Evolutionary conservation across 1,140 invertebrate genomes (phyloP), one percentile per base, ranked within the genome.

Genomic region (Diabrotica undecimpunctata): DNA sequence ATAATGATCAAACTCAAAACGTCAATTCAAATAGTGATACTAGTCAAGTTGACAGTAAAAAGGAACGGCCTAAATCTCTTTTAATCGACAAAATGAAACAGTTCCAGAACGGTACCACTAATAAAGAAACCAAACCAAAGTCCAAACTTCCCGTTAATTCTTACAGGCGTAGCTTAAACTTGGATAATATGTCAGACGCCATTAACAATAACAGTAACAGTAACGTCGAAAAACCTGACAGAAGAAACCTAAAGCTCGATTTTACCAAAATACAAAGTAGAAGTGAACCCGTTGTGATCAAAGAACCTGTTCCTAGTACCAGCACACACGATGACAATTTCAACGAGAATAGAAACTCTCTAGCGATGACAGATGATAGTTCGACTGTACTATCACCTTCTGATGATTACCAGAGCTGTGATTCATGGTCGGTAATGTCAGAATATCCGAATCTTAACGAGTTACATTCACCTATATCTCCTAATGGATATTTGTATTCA

Each of bases 361-460:
- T 75, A 41, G 74, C 79, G 12, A 74, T 68, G 7, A 77, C 75
- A 59, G 71, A 77, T 41, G 79, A 80, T 59, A 79, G 80, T 70
- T 78, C 77, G 8, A 69, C 68, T 4, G 78, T 85, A 11, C 74
- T 86, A 7, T 88, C 87, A 5, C 86, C 87, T 5, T 81, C 80
- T 25, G 85, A 87, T 62, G 87, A 88, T 62, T 81, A 81, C 14
- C 74, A 85, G 61, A 87, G 85, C 65, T 85, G 87, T 70, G 87
- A 89, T 69, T 87, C 87, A 7, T 88, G 86, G 83, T 89, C 87
- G 0, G 81, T 87, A 7, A 88, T 86, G 69, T 89, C 88, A 0
- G 85, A 85, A 73, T 80, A 80, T 58, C 64, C 73, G 54, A 70
- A 72, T 39, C 60, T 69, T 5, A 67, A 73, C 35, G 74, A 79